Evolutionary conservation across 2,113 vertebrate species (phyloP).

Genomic region (Ophiodon elongatus): DNA sequence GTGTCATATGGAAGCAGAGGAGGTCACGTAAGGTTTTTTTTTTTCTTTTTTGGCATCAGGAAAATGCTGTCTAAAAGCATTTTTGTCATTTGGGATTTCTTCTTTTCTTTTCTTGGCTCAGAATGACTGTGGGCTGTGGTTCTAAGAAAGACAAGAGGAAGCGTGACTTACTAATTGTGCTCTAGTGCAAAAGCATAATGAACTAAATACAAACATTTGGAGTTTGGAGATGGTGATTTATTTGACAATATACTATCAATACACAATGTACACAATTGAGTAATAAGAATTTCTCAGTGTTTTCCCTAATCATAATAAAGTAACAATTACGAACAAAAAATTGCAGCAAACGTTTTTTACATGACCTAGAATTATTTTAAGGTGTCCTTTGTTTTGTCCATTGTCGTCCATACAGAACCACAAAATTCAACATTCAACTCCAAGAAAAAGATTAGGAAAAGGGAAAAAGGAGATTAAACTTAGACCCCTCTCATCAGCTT

Average conservation of each 20-base stretch:
- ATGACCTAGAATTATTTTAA: neutral
- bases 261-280: neutral
- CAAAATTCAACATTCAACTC: neutral
- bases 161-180: neutral
- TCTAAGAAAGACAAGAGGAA: neutral
- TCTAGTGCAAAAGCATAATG: neutral
- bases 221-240: neutral
- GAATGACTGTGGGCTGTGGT: neutral
- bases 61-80: neutral
- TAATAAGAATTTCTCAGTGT: neutral
- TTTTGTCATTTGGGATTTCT: neutral
- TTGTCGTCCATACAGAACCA: neutral
- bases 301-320: too few species aligned
- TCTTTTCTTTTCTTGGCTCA: neutral
- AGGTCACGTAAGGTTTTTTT: neutral
- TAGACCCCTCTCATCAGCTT: too few species aligned
- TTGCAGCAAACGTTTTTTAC: too few species aligned
- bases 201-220: neutral
- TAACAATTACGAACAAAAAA: too few species aligned
- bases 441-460: neutral
- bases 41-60: neutral
- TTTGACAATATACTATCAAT: neutral
- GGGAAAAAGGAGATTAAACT: neutral
- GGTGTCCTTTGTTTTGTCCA: neutral
- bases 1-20: constrained; percentile 32